Evolutionary conservation across 2,888 invertebrate genomes (phyloP).

Genomic region (Ecliptopera silaceata): DNA sequence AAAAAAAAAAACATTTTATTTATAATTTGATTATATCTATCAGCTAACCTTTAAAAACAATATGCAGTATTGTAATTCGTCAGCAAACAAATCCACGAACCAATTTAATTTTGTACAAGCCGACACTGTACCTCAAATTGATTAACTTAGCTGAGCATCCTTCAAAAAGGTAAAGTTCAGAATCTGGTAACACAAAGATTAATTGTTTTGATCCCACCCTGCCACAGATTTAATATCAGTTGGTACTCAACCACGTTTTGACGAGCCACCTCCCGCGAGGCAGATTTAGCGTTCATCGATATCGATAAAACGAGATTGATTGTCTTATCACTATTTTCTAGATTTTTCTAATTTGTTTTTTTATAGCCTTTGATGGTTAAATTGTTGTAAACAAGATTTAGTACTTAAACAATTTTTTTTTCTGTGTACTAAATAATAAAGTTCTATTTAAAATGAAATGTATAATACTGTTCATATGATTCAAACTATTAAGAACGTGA

Average conservation of each 20-base stretch:
- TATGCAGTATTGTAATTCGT: conserved; percentile 35
- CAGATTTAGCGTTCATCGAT: conserved; percentile 41
- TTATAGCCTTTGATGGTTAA: neutral
- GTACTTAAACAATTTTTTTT: no score
- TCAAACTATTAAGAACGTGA: neutral
- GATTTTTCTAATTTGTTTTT: neutral
- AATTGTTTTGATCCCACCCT: conserved; percentile 72
- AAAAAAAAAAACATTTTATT: no score
- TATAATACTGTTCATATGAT: no score
- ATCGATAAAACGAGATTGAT: conserved; percentile 33
- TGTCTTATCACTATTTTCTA: conserved; percentile 35
- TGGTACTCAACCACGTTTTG: conserved; percentile 26
- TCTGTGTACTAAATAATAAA: no score
- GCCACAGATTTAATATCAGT: conserved; percentile 30
- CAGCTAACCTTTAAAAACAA: no score
- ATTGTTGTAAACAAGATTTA: no score
- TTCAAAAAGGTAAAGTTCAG: conserved; percentile 60
- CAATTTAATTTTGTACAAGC: conserved; percentile 47
- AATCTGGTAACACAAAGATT: conserved; percentile 69
- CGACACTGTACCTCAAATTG: conserved; percentile 62
- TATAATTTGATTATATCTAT: no score
- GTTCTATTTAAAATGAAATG: neutral
- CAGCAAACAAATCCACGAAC: conserved; percentile 44
- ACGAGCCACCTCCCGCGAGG: conserved; percentile 45
- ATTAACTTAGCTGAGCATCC: conserved; percentile 63